phyloP scores from a whole-genome alignment of 2,797 vertebrate genomes.

The Tadarida brasiliensis region DNA sequence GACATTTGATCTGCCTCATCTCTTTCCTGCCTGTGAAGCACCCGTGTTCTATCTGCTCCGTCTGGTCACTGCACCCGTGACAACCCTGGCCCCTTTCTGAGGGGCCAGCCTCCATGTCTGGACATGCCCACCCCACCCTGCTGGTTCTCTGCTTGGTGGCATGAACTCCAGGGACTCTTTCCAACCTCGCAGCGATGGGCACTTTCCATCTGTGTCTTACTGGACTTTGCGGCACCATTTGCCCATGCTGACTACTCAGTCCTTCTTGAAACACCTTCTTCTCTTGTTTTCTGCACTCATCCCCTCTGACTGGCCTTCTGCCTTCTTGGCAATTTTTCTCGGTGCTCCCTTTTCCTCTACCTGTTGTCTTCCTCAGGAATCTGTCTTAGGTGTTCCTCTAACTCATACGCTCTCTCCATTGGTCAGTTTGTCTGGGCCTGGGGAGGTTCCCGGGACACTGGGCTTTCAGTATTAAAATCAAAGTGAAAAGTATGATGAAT shows the following conservation, averaged over 20 bases:
- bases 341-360: background rate
- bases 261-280: background rate
- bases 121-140: background rate
- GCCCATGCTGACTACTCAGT: fast-evolving
- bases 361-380: too few species aligned
- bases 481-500: background rate
- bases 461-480: background rate
- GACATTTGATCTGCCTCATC: too few species aligned
- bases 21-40: background rate
- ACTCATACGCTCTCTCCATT: background rate
- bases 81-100: background rate
- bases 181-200: background rate
- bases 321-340: background rate
- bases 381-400: background rate
- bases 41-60: background rate
- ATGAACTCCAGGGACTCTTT: background rate
- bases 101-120: background rate
- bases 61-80: background rate
- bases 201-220: background rate
- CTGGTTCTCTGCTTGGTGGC: background rate
- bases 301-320: background rate
- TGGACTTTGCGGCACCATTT: background rate
- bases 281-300: background rate
- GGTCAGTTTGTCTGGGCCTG: too few species aligned
- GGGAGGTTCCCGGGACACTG: background rate